phyloP scores from a whole-genome alignment of 2,797 vertebrate species.

The Thripadectes ignobilis region DNA sequence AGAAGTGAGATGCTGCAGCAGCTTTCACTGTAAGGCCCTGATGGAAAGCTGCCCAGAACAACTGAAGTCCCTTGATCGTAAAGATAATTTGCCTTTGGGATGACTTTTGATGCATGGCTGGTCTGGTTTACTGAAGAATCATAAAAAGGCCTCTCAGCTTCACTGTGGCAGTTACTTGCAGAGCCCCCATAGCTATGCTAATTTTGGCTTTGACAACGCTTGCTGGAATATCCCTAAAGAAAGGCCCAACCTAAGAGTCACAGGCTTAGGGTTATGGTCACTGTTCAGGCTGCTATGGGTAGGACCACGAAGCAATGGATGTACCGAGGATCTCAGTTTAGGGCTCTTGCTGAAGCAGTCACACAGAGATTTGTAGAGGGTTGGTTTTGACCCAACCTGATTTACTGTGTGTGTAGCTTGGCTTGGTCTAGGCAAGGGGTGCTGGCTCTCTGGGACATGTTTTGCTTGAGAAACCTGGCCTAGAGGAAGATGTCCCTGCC shows the following conservation, averaged over 20 bases:
- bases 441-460: neutral
- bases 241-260: neutral
- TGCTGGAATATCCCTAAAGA: neutral
- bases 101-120: neutral
- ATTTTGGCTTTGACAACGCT: neutral
- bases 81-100: conserved; percentile 47
- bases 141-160: neutral
- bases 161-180: neutral
- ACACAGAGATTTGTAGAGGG: neutral
- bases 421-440: neutral
- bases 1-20: conserved; percentile 23
- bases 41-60: conserved; percentile 30
- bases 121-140: conserved; percentile 16
- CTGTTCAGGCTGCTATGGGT: neutral
- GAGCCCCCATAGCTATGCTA: neutral
- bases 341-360: neutral
- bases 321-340: neutral
- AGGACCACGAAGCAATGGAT: neutral
- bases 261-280: neutral
- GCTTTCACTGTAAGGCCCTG: neutral
- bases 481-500: neutral
- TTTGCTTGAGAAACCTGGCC: neutral
- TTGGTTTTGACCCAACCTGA: neutral
- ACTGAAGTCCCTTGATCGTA: conserved; percentile 11
- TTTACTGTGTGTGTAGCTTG: neutral